Conservation (phyloP, 2,888 invertebrate species). For the Habroteleia sp. region DNA sequence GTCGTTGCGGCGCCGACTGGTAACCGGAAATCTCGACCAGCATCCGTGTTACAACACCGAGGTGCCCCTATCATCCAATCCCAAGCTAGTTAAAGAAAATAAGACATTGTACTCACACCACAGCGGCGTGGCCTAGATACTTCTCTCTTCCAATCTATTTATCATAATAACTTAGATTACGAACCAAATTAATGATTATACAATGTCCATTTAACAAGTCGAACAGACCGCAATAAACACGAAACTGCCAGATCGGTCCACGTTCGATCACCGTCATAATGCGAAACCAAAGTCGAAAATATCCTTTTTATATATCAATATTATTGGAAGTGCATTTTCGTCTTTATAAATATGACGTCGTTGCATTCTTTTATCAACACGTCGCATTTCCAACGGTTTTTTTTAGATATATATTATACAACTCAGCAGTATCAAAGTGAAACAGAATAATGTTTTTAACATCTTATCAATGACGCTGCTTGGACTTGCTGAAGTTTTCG, state of each 20-base stretch:
- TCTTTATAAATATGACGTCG: slow-evolving; percentile 44
- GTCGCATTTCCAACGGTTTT: slow-evolving; percentile 57
- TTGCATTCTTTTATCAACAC: slow-evolving; percentile 67
- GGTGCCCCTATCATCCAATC: slow-evolving; percentile 84
- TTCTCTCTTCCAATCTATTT: slow-evolving; percentile 77
- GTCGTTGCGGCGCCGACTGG: slow-evolving; percentile 66
- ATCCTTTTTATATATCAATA: slow-evolving; percentile 61
- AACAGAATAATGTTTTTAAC: no score
- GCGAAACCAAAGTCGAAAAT: slow-evolving; percentile 68
- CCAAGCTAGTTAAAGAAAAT: slow-evolving; percentile 82
- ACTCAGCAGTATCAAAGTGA: background rate
- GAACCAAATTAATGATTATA: slow-evolving; percentile 33
- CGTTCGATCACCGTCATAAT: slow-evolving; percentile 51
- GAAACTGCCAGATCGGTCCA: slow-evolving; percentile 74
- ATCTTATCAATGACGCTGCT: no score
- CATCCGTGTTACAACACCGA: slow-evolving; percentile 82
- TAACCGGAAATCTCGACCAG: slow-evolving; percentile 81
- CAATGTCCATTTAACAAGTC: background rate
- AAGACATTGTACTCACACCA: slow-evolving; percentile 64
- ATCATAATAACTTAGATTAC: slow-evolving; percentile 67
- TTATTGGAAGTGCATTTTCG: slow-evolving; percentile 17
- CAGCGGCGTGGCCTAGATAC: slow-evolving; percentile 68
- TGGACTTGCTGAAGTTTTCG: no score
- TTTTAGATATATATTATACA: slow-evolving; percentile 64
- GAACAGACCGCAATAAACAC: slow-evolving; percentile 45